Conservation (phyloP, 1,140 invertebrate species). For the Conus betulinus region DNA sequence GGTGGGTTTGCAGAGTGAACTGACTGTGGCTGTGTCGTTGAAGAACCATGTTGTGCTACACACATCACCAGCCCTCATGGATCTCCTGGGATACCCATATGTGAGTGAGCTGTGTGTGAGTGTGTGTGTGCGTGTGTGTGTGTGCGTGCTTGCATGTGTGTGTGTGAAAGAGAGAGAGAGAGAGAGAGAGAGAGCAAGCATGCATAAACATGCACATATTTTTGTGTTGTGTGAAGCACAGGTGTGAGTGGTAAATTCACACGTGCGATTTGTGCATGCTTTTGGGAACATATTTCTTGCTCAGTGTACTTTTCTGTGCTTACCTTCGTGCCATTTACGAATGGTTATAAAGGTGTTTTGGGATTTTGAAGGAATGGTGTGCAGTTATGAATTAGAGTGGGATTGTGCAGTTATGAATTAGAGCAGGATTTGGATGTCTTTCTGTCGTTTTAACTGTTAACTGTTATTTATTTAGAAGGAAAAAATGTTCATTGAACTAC, state of each 20-base stretch:
- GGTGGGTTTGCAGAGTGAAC: slow-evolving; percentile 43
- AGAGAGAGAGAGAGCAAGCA: too few relatives aligned
- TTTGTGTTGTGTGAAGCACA: too few relatives aligned
- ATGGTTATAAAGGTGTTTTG: too few relatives aligned
- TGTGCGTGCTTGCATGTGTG: background rate
- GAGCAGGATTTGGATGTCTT: too few relatives aligned
- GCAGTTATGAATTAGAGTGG: too few relatives aligned
- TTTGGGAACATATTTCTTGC: background rate
- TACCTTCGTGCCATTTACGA: background rate
- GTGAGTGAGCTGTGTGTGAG: slow-evolving; percentile 36
- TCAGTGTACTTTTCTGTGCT: background rate
- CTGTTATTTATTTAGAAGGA: too few relatives aligned
- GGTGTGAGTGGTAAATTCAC: background rate
- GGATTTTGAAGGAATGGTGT: too few relatives aligned
- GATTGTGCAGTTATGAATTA: too few relatives aligned
- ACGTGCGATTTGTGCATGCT: background rate
- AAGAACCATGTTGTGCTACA: slow-evolving; percentile 52
- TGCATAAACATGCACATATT: too few relatives aligned
- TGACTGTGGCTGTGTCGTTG: slow-evolving; percentile 47
- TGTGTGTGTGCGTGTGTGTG: background rate
- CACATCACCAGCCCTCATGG: slow-evolving; percentile 45
- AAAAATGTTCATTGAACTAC: too few relatives aligned
- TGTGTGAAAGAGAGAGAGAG: background rate
- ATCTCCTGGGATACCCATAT: slow-evolving; percentile 54
- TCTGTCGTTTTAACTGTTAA: too few relatives aligned